Evolutionary conservation across 2,888 invertebrate species (phyloP), one percentile per base, ranked within the genome.

Genomic region (Cancer borealis): DNA sequence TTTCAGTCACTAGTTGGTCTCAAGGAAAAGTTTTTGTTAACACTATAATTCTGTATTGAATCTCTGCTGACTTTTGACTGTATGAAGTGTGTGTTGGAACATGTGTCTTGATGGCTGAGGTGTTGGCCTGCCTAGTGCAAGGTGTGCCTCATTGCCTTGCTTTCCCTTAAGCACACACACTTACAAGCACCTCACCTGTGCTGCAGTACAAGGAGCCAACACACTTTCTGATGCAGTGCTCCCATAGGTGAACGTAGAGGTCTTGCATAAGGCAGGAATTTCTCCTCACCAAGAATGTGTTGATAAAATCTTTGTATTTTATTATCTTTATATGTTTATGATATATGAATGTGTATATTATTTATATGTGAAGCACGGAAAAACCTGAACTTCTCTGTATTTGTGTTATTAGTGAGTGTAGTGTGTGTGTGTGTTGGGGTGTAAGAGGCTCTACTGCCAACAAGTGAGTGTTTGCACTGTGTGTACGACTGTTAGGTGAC

Each of bases 361-460:
- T 84, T 84, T 84, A 84, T 84, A 12, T 84, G 84, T 84, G 39
- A 84, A 26, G 84, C 84, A 84, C 84, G 39, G 84, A 84, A 84
- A 84, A 84, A 30, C 84, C 30, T 39, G 84, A 84, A 39, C 8
- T 30, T 84, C 12, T 73, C 73, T 84, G n/a, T 26, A 79, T 79
- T 39, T 79, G 26, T 79, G 73, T 30, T 79, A 26, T n/a, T 79
- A 79, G 30, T 79, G 73, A 79, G 26, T 79, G 84, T 39, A 84
- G 73, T 26, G n/a, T 4, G 26, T 84, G 30, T 14, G 39, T 84
- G 39, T 39, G 84, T 84, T 84, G 14, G 39, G 30, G 39, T 73
- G 73, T n/a, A 73, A 26, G 26, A 8, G n/a, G 39, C 30, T 30
- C 39, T 39, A 84, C 84, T 17, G 14, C 39, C 39, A 79, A n/a